Percentiles rank a stretch among this genome's conserved stretches.
Evolutionary conservation across 2,113 vertebrate genomes (phyloP).

Genomic region (Plectropomus leopardus): DNA sequence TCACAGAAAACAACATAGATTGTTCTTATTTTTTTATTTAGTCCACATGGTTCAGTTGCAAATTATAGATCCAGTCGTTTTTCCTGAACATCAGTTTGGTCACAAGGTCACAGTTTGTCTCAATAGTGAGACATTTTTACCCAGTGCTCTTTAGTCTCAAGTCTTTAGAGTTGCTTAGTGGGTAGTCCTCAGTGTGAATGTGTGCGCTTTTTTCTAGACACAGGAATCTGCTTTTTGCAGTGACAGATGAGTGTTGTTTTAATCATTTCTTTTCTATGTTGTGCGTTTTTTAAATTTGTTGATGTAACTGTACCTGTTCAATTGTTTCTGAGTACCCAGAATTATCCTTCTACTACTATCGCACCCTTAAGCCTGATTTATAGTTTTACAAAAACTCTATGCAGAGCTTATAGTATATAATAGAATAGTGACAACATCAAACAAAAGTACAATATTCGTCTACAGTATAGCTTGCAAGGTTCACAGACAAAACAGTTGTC

Average conservation of each 20-base stretch:
- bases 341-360: neutral
- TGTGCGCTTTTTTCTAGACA: neutral
- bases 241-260: neutral
- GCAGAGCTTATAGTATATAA: too few relatives aligned
- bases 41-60: too few relatives aligned
- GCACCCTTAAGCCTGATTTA: neutral
- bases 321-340: neutral
- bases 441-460: too few relatives aligned
- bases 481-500: too few relatives aligned
- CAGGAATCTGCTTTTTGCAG: neutral
- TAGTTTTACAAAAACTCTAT: too few relatives aligned
- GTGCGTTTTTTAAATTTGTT: neutral
- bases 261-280: too few relatives aligned
- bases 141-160: neutral
- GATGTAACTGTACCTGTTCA: neutral
- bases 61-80: neutral
- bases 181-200: neutral
- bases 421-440: too few relatives aligned
- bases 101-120: too few relatives aligned
- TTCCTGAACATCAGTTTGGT: neutral
- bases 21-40: too few relatives aligned
- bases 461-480: too few relatives aligned
- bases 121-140: neutral
- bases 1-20: neutral
- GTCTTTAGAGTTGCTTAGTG: too few relatives aligned